phyloP scores from a whole-genome alignment of 1,140 invertebrate species.

The Polypedilum pembai region DNA sequence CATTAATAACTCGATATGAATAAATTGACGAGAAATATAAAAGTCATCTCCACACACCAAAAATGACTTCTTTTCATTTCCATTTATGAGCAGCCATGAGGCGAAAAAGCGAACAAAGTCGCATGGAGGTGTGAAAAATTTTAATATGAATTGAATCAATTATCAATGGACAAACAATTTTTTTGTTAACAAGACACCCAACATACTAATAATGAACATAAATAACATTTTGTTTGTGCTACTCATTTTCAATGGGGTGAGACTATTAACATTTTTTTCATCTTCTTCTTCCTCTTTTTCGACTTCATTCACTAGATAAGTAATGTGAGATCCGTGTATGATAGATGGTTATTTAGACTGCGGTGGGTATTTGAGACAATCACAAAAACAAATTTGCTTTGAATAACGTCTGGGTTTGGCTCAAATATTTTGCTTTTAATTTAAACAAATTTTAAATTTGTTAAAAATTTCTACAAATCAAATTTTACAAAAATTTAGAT shows the following conservation, averaged over 20 bases:
- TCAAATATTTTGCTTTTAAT: too few species aligned
- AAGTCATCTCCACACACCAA: neutral
- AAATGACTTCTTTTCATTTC: neutral
- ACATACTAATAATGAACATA: slow-evolving; percentile 28
- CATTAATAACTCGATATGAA: neutral
- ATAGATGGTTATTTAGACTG: too few species aligned
- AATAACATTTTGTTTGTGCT: slow-evolving; percentile 28
- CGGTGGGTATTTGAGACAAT: too few species aligned
- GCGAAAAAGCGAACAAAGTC: neutral
- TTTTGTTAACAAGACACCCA: slow-evolving; percentile 26
- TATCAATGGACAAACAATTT: slow-evolving; percentile 27
- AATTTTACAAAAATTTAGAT: too few species aligned
- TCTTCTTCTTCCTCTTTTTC: neutral
- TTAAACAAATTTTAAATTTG: too few species aligned
- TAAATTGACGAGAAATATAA: neutral
- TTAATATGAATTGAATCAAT: slow-evolving; percentile 29
- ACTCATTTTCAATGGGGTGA: slow-evolving; percentile 28
- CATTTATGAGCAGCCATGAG: neutral
- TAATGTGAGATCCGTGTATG: too few species aligned
- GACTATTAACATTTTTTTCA: slow-evolving; percentile 16
- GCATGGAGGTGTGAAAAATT: slow-evolving; percentile 22
- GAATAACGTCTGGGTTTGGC: too few species aligned
- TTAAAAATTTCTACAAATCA: too few species aligned
- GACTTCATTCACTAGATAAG: neutral
- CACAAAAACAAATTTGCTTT: too few species aligned